Base-by-base conservation (phyloP, 2,797 vertebrate genomes). In the Pangasius mekongensis region DNA sequence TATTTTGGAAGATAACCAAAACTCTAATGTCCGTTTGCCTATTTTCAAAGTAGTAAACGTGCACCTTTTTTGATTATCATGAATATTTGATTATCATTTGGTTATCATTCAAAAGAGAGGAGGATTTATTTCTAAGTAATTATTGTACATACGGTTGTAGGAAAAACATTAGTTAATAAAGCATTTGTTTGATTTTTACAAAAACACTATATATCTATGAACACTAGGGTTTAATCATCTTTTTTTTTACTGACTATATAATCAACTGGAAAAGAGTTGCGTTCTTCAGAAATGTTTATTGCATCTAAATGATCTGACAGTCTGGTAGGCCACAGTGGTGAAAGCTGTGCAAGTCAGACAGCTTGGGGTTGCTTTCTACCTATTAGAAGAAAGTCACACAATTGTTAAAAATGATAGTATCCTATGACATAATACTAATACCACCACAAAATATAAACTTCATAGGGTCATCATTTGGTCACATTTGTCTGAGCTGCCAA, bases 1-100 rank as follows among this genome's bases (percentile, higher is more conserved):
- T 95, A 90, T 93, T 97, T 96, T 89, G 91, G 87, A 71, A 87
- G 87, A 91, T 90, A 67, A 89, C 18, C 52, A 74, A 33, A 24
- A 36, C 33, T 54, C 0, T 66, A n/a, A 62, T 43, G 33, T 20
- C 36, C 3, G 43, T 47, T 47, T 47, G 7, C 58, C 18, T 16
- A 2, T 58, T 58, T 39, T 24, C 39, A 49, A 64, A 47, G 3
- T 60, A 77, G 22, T 36, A 39, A 81, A 49, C 84, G 30, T 18
- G 30, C n/a, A 77, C 33, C 20, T 20, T 64, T n/a, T 7, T 56
- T 56, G 54, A 11, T 67, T 66, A 67, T 83, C 62, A 83, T 49
- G 82, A 30, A 7, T 30, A 30, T 13, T 83, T 54, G 0, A n/a
- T 24, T 76, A 5, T 62, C 36, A 14, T 64, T 30, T 16, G 16